These are phyloP conservation scores for Phataginus tricuspis DNA, from an alignment of 2,797 vertebrate species.

Conservation along the genomic window DNA sequence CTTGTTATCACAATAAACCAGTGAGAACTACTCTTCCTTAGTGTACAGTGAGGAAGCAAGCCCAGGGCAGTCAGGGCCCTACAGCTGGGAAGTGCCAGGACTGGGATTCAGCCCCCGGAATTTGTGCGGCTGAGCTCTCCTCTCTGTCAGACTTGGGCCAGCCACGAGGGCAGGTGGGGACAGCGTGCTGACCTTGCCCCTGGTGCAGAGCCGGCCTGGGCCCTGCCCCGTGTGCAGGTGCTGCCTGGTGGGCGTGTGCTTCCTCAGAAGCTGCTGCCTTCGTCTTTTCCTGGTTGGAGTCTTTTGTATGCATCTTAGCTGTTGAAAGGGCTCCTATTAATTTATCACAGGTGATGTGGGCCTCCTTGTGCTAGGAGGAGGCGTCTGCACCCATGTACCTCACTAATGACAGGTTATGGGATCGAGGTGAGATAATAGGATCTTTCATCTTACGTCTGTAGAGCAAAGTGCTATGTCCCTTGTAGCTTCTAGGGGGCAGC, in stretches of 20 bases:
- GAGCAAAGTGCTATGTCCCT: constrained; percentile 73
- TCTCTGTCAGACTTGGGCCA: background rate
- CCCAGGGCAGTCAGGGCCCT: background rate
- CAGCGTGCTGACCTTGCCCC: rapidly evolving
- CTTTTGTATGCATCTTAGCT: constrained; percentile 61
- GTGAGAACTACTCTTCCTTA: background rate
- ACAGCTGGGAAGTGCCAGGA: background rate
- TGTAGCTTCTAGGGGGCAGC: constrained; percentile 86
- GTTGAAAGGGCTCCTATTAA: constrained; percentile 65
- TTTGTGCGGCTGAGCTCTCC: background rate
- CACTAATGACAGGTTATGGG: constrained; percentile 59
- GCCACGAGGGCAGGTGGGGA: background rate
- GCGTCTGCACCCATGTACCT: constrained; percentile 64
- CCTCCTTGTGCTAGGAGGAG: constrained; percentile 66
- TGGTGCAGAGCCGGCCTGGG: background rate
- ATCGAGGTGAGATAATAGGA: constrained; percentile 70
- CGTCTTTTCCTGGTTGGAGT: constrained; percentile 40
- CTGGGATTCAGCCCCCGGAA: background rate
- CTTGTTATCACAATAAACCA: background rate
- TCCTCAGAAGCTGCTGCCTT: constrained; percentile 48
- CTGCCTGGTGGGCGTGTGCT: background rate
- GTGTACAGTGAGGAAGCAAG: background rate
- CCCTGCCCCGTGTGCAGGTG: background rate
- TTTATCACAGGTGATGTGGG: constrained; percentile 70
- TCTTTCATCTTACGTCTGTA: constrained; percentile 45